Base-by-base conservation (phyloP, 2,797 vertebrate genomes). In the Sebastes cheni region DNA sequence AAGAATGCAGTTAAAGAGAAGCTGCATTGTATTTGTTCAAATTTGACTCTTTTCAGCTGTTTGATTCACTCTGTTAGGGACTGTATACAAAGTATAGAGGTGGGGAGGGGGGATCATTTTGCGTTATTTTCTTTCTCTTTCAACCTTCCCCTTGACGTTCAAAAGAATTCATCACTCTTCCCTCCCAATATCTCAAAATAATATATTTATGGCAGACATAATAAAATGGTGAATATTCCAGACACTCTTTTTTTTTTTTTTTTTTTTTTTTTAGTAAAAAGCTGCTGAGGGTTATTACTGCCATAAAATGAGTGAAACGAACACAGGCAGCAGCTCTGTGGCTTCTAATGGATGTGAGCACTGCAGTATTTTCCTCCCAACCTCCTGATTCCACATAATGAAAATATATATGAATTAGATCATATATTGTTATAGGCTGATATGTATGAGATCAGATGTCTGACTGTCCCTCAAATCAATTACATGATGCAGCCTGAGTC, bases 1-100 rank as follows among this genome's bases (percentile, higher is more conserved):
- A 83, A 90, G 80, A 88, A 80, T 54, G 86, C 74, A 73, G 80
- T 83, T 86, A 74, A 84, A 39, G 68, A 73, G 52, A 84, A 61
- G 56, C 60, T 86, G 75, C 64, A 56, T 36, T 55, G 22, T 22
- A 59, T 76, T 72, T 66, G 72, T 59, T 77, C 5, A 55, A 83
- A 70, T 30, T 27, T 73, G 60, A 25, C 16, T 70, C 39, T 62
- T 55, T 46, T 34, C 39, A 60, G 54, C 25, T 67, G 22, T 73
- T 68, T 42, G 4, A 54, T n/a, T 36, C 22, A 52, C 13, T 62
- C 32, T 30, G 29, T 71, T 58, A 58, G 30, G 7, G 13, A 56
- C 42, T 36, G 56, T 30, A 27, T 8, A 61, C 4, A 64, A 42
- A 20, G 34, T 3, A 30, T 3, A 8, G 2, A 2, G 13, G 13